Conservation (phyloP, 1,140 invertebrate genomes). For the Tenebrio molitor region DNA sequence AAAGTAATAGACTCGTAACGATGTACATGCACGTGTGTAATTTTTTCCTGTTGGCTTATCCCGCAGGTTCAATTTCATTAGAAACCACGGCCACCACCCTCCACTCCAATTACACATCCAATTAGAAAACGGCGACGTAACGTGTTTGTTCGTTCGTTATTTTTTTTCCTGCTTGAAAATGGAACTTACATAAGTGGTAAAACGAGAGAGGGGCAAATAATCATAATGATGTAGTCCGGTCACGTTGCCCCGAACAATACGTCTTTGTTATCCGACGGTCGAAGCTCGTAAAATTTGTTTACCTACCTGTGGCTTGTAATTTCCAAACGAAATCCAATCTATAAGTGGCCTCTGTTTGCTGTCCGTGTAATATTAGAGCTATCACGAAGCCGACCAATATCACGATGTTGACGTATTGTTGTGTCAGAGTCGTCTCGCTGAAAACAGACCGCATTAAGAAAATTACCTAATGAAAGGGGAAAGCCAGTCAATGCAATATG, state of each 20-base stretch:
- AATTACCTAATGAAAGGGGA: conserved; percentile 12
- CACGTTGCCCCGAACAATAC: not conserved
- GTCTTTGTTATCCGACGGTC: not conserved
- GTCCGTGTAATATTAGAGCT: conserved; percentile 86
- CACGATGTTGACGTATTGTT: conserved; percentile 70
- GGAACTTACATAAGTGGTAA: not conserved
- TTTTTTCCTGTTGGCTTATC: too few relatives aligned
- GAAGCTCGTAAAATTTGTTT: conserved; percentile 15
- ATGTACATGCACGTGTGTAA: too few relatives aligned
- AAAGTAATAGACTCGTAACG: too few relatives aligned
- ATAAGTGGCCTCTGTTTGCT: conserved; percentile 90
- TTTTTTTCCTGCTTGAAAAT: not conserved
- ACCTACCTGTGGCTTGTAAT: conserved; percentile 84
- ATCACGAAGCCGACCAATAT: conserved; percentile 78
- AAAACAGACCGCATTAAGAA: conserved; percentile 38
- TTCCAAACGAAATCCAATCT: conserved; percentile 95
- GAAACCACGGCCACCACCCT: not conserved
- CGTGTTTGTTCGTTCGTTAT: not conserved
- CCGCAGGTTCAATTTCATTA: too few relatives aligned
- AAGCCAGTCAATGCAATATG: not conserved
- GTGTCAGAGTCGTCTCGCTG: conserved; percentile 59
- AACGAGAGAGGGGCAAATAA: not conserved
- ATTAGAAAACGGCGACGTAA: not conserved
- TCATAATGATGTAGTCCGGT: not conserved
- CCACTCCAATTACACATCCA: not conserved